phyloP scores from a whole-genome alignment of 2,797 vertebrate genomes.

The Aphelocoma californica region DNA sequence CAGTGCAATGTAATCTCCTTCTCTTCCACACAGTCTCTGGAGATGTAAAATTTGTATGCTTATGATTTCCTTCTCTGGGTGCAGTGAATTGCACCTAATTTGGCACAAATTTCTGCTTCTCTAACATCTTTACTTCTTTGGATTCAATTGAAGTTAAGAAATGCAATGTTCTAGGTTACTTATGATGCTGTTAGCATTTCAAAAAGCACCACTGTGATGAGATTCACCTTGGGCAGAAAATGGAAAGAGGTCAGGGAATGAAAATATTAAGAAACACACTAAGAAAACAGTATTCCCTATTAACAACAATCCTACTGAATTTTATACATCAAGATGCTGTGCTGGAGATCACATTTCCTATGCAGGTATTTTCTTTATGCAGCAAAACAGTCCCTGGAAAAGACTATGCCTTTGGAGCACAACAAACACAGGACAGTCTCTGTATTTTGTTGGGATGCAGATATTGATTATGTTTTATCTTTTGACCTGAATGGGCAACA shows the following conservation, averaged over 20 bases:
- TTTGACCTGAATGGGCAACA: neutral
- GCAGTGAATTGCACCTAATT: conserved; percentile 4
- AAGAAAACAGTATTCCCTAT: neutral
- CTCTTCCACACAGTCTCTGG: neutral
- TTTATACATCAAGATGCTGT: neutral
- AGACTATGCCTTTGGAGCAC: neutral
- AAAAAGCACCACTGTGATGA: neutral
- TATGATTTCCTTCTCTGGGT: neutral
- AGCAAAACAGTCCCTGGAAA: neutral
- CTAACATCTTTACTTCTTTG: neutral
- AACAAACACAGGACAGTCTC: neutral
- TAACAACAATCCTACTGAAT: neutral
- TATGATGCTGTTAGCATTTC: neutral
- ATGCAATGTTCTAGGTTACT: neutral
- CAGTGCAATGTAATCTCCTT: neutral
- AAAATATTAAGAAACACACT: neutral
- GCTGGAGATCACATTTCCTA: neutral
- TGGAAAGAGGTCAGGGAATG: neutral
- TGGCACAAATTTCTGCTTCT: neutral
- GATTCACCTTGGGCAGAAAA: neutral
- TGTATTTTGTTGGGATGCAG: neutral
- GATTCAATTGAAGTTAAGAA: neutral
- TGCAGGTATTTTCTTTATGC: neutral
- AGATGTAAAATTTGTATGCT: neutral
- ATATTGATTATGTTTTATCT: neutral